Percentiles rank a stretch among this genome's conserved stretches.
Conservation (phyloP, 1,140 invertebrate genomes). For the Lepidurus couesii region DNA sequence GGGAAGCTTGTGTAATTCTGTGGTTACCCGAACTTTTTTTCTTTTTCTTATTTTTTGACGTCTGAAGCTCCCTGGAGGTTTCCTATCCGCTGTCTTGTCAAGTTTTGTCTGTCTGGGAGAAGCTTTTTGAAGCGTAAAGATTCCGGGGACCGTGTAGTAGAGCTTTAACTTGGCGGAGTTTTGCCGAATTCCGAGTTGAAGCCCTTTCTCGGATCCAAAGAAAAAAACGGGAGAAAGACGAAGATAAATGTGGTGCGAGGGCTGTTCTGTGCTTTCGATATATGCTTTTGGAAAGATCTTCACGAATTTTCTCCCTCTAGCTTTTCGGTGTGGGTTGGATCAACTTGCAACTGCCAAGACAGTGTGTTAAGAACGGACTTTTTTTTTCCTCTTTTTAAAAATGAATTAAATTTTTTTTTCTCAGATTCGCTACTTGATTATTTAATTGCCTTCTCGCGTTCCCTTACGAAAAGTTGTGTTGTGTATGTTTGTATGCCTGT, state of each 20-base stretch:
- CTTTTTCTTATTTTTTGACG: neutral
- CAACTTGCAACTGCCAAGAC: neutral
- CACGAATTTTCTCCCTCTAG: neutral
- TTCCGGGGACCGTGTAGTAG: neutral
- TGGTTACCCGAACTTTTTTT: neutral
- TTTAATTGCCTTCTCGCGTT: slow-evolving; percentile 11
- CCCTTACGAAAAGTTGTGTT: neutral
- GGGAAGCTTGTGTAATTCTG: neutral
- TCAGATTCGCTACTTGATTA: neutral
- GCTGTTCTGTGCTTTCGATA: slow-evolving; percentile 21
- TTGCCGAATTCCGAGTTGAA: neutral
- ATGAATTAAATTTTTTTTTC: neutral
- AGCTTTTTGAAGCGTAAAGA: slow-evolving; percentile 22
- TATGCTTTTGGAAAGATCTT: slow-evolving; percentile 16
- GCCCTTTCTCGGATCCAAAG: neutral
- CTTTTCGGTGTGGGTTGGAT: neutral
- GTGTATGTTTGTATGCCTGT: neutral
- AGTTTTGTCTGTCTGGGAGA: slow-evolving; percentile 3
- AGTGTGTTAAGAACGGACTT: neutral
- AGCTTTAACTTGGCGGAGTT: slow-evolving; percentile 5
- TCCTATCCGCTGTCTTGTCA: slow-evolving; percentile 2
- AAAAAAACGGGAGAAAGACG: neutral
- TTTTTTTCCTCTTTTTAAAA: neutral
- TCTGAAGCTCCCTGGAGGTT: neutral
- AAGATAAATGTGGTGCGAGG: slow-evolving; percentile 18